Evolutionary conservation across 2,113 vertebrate genomes (phyloP).

Genomic region (Notothenia coriiceps): DNA sequence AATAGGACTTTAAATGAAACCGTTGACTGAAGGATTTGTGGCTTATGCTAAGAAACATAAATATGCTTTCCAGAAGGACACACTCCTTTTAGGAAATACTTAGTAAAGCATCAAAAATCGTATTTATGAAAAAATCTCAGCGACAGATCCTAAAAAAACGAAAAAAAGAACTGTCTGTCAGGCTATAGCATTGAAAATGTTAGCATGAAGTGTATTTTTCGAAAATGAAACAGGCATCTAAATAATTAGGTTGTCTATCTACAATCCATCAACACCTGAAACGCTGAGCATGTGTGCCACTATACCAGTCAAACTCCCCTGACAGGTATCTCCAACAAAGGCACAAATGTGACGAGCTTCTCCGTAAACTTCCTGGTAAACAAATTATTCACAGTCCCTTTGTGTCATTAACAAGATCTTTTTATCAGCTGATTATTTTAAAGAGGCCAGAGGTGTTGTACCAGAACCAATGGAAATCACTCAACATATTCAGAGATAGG

Average conservation of each 20-base stretch:
- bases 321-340: constrained; percentile 48
- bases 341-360: background rate
- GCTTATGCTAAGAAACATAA: background rate
- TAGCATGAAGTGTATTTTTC: background rate
- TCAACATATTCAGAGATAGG: background rate
- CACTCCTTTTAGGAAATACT: background rate
- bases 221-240: background rate
- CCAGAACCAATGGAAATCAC: background rate
- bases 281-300: background rate
- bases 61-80: background rate
- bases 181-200: background rate
- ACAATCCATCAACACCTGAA: constrained; percentile 6
- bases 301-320: constrained; percentile 48
- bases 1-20: background rate
- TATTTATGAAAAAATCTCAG: background rate
- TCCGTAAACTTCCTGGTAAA: background rate
- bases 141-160: constrained; percentile 1
- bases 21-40: background rate
- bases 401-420: constrained; percentile 2
- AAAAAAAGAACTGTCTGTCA: background rate
- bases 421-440: background rate
- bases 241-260: background rate
- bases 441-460: background rate
- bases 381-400: background rate
- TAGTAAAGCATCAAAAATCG: background rate